Base-by-base conservation (phyloP, 2,113 vertebrate species). In the Zingel zingel region DNA sequence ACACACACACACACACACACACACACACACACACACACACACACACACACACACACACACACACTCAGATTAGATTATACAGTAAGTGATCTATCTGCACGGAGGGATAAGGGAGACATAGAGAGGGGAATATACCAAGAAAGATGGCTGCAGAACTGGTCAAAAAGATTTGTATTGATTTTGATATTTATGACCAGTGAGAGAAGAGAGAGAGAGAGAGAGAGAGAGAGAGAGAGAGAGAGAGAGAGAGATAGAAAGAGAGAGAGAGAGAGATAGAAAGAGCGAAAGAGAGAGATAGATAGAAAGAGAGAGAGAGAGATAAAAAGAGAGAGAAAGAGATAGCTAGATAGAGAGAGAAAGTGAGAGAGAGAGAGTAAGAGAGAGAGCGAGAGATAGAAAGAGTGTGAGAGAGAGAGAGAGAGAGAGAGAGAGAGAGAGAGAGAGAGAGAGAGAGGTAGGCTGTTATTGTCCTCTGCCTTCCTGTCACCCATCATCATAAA, bases 91-190 rank as follows among this genome's bases (percentile, higher is more conserved):
- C n/a, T 66, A 9, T 43, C 54, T 81, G 54, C 62, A 64, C 53
- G 27, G 23, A 80, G 51, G 14, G 25, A 80, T 77, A 12, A 62
- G 10, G 16, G 47, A 68, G 36, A 58, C 18, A 18, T 2, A 21
- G 21, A 73, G 39, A 33, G 4, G 2, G 11, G 59, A 82, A 79
- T 61, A 79, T 61, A 45, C 54, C n/a, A 23, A 67, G 12, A 11
- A 81, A 57, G 54, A 56, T 11, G 3, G 14, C 25, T 45, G 9
- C 27, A 75, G 39, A 69, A 36, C 36, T 45, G 3, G 11, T 51
- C 58, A 74, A 88, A 84, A 27, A 14, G 74, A 79, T 88, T 89
- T 86, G 86, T 83, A 89, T 91, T 83, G 91, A 89, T 91, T 81
- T 79, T 1, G 18, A 39, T 21, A 51, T 73, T 81, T 21, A 25